Base-by-base conservation (phyloP, 2,113 vertebrate species). In the Brachypteracias leptosomus region DNA sequence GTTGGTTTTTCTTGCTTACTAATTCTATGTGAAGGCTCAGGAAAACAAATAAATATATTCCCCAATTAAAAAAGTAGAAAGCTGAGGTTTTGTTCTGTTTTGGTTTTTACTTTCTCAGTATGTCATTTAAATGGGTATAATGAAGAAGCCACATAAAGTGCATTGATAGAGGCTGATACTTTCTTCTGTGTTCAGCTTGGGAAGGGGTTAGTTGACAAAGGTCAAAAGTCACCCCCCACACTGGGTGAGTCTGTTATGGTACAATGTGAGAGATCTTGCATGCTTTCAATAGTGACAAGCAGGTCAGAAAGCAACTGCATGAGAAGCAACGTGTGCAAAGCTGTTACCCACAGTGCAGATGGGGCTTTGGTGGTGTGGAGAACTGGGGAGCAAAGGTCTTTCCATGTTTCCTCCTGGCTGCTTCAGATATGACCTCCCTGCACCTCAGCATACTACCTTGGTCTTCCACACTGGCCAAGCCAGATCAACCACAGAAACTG, bases 371-470 rank as follows among this genome's bases (percentile, higher is more conserved):
- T 49, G 71, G 12, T 11, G 7, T 36, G 6, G 25, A 62, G 17
- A 59, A 46, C 31, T 26, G 42, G 4, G 8, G 7, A 76, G 10
- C 19, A 57, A 13, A 1, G 19, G 67, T 8, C 49, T 51, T 38
- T 31, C 28, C 12, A 3, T 4, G 8, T 29, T 28, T 46, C n/a
- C 49, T 63, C 47, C 46, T 26, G 46, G 36, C 31, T 54, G 36
- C 57, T 52, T 40, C n/a, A 16, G 6, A 11, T 18, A 21, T 6
- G 61, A 67, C 13, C 28, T 72, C 35, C 31, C 44, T 9, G 5
- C 7, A 16, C 4, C 15, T 19, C 13, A 10, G 38, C 62, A 13
- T 5, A 15, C n/a, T 21, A 1, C 4, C 22, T 46, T 0, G 0
- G 3, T 24, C 55, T 65, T 38, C 22, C 40, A 20, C 35, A 17